A percentile compares a stretch with the other conserved stretches of the same genome.
phyloP scores from a whole-genome alignment of 2,888 invertebrate genomes.

The Labia minor region DNA sequence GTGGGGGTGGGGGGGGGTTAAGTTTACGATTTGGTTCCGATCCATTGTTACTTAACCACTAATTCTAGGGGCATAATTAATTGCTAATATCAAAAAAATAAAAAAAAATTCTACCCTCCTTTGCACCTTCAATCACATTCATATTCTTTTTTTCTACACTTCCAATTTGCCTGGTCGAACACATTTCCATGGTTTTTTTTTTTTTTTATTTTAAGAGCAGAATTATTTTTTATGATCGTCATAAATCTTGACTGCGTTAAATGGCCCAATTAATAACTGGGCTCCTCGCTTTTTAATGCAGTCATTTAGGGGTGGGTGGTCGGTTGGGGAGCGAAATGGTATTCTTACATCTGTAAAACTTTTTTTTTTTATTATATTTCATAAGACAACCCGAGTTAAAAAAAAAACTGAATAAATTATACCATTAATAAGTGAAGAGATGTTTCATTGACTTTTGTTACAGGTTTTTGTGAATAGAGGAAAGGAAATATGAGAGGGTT shows the following conservation, averaged over 20 bases:
- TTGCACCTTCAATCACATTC: not conserved
- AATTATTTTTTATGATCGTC: not conserved
- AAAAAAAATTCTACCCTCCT: not conserved
- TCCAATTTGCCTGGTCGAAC: not conserved
- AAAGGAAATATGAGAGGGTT: too few relatives aligned
- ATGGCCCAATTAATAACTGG: slow-evolving; percentile 3
- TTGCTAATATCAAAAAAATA: not conserved
- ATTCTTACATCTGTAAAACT: slow-evolving; percentile 13
- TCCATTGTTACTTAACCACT: too few relatives aligned
- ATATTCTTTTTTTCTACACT: not conserved
- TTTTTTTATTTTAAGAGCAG: not conserved
- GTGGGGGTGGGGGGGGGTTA: too few relatives aligned
- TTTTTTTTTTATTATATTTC: not conserved
- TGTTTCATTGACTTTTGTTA: not conserved
- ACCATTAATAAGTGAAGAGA: not conserved
- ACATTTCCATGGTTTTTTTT: not conserved
- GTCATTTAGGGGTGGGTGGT: not conserved
- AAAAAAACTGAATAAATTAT: slow-evolving; percentile 13
- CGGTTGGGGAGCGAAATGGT: not conserved
- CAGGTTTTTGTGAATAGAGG: not conserved
- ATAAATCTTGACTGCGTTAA: not conserved
- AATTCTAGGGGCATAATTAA: too few relatives aligned
- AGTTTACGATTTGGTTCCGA: not conserved
- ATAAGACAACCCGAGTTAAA: not conserved
- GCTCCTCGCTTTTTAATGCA: not conserved